These are phyloP conservation scores for Acrossocheilus wenchowensis DNA, from an alignment of 2,797 vertebrate genomes.

Conservation along the genomic window DNA sequence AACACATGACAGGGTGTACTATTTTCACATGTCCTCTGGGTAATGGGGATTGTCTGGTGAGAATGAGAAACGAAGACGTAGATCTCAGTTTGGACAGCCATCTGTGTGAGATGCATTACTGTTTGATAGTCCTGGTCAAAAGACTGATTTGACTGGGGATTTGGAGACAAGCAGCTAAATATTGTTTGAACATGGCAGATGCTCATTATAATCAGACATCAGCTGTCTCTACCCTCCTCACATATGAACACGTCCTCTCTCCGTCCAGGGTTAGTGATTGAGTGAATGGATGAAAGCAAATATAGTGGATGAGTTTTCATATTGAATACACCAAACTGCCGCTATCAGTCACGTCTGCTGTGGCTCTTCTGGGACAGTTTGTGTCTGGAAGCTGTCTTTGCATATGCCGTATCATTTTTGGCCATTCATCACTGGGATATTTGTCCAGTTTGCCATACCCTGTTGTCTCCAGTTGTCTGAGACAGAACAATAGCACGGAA, in stretches of 20 bases:
- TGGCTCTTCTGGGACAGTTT: conserved; percentile 22
- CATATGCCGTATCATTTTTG: neutral
- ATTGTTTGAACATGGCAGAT: conserved; percentile 40
- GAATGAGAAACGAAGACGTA: conserved; percentile 32
- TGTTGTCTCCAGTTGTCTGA: conserved; percentile 10
- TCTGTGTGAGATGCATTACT: neutral
- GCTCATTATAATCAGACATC: conserved; percentile 43
- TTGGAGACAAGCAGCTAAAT: conserved; percentile 35
- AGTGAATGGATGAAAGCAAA: conserved; percentile 30
- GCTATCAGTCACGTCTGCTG: conserved; percentile 40
- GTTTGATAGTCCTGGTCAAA: conserved; percentile 21
- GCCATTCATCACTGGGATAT: conserved; percentile 19
- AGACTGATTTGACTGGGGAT: conserved; percentile 34
- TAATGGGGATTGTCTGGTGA: conserved; percentile 12
- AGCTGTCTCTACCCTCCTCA: neutral
- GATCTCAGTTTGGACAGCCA: conserved; percentile 22
- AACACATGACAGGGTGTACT: conserved; percentile 18
- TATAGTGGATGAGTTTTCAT: conserved; percentile 44
- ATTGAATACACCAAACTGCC: conserved; percentile 44
- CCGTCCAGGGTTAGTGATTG: neutral
- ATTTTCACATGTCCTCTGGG: conserved; percentile 22
- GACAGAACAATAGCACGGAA: neutral
- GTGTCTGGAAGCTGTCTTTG: conserved; percentile 38
- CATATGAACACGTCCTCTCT: neutral
- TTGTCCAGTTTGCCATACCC: neutral